Base-by-base conservation (phyloP, 2,888 invertebrate genomes). In the Cosmia trapezina region DNA sequence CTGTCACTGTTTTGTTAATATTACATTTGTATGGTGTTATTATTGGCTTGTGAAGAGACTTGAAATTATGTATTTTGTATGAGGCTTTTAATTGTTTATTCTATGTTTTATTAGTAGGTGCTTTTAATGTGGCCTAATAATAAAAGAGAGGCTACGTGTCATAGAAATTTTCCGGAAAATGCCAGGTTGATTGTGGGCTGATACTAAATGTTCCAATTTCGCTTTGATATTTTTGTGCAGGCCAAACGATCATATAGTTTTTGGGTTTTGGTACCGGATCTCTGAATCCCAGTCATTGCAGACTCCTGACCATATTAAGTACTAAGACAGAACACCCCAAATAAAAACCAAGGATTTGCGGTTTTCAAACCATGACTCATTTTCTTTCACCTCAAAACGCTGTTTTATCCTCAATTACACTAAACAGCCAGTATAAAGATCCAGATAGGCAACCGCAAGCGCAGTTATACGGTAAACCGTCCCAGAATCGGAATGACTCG, bases 401-500 rank as follows among this genome's bases (percentile, higher is more conserved):
- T 7, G 41, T n/a, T 33, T 59, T 47, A 57, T 59, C 47, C 62
- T 53, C 47, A 14, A 72, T 59, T 69, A 65, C 62, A 68, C 78
- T 76, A 79, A 82, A 84, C 59, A 76, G 53, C 47, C 41, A 56
- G 56, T 61, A 51, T 54, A 22, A 41, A 72, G 73, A 76, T 81
- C 83, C 22, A 78, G 79, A 81, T 78, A 83, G 19, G 56, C 57
- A 71, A 64, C 61, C 63, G 67, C 70, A 64, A 70, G 54, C 61
- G 60, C 80, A 73, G 76, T 57, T 64, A 56, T 78, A 83, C 84
- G 69, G 78, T 77, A 84, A 75, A 77, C 60, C 63, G 84, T 63
- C 71, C 87, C 73, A 84, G 83, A 81, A 83, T 84, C 72, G 66
- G 61, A 66, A 76, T 73, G 56, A 65, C 71, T 70, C 62, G 68